phyloP scores from a whole-genome alignment of 2,888 invertebrate species.

The Diaphora mendica region DNA sequence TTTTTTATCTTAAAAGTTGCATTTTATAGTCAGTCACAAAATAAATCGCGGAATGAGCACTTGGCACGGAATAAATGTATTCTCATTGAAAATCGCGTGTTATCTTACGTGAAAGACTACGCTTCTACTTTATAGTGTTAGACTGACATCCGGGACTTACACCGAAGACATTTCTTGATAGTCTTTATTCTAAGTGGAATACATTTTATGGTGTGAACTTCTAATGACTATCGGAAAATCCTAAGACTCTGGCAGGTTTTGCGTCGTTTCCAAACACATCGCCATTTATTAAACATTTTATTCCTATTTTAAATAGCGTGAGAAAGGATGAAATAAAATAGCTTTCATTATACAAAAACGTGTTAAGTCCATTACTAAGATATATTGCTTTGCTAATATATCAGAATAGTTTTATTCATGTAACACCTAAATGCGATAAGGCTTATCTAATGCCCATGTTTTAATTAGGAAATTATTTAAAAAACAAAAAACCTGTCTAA shows the following conservation, averaged over 20 bases:
- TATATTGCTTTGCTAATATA: neutral
- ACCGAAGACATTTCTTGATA: neutral
- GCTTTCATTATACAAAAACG: neutral
- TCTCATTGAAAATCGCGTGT: conserved; percentile 5
- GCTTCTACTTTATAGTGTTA: neutral
- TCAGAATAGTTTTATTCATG: neutral
- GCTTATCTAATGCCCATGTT: neutral
- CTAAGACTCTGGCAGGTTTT: neutral
- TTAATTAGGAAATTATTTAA: neutral
- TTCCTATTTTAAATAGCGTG: neutral
- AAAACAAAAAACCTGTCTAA: too few species aligned
- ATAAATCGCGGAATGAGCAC: neutral
- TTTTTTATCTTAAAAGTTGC: neutral
- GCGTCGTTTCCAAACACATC: neutral
- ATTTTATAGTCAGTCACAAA: neutral
- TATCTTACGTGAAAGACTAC: neutral
- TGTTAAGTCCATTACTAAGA: neutral
- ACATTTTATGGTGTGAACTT: neutral
- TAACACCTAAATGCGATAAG: neutral
- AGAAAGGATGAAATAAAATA: neutral
- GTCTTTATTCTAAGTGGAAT: neutral
- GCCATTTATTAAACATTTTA: neutral
- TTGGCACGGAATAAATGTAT: neutral
- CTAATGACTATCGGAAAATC: neutral
- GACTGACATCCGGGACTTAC: neutral